A percentile compares a stretch with the other conserved stretches of the same genome.
Evolutionary conservation across 2,797 vertebrate genomes (phyloP).

Genomic region (Crenichthys baileyi): DNA sequence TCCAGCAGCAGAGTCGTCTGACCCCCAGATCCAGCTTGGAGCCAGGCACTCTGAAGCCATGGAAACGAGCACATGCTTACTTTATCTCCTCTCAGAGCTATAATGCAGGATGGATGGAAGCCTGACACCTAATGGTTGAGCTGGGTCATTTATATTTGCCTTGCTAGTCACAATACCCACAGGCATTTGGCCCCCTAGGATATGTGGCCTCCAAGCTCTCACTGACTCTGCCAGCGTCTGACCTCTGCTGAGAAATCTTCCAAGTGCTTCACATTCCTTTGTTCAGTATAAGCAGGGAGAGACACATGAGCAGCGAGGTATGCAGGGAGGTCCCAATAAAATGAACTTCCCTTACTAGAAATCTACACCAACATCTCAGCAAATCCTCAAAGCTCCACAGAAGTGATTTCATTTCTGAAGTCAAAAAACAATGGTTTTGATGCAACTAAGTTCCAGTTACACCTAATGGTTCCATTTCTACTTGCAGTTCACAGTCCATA

Average conservation of each 20-base stretch:
- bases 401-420: neutral
- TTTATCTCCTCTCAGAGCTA: constrained; percentile 24
- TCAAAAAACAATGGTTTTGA: neutral
- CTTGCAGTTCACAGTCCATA: neutral
- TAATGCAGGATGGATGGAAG: constrained; percentile 59
- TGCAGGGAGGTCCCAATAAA: constrained; percentile 11
- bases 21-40: constrained; percentile 52
- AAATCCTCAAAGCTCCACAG: neutral
- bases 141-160: constrained; percentile 50
- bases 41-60: constrained; percentile 25
- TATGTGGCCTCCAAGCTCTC: constrained; percentile 48
- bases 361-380: neutral
- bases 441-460: neutral
- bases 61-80: constrained; percentile 14
- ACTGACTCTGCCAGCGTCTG: constrained; percentile 53
- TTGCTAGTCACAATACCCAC: constrained; percentile 47
- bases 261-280: constrained; percentile 60
- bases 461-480: neutral
- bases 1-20: constrained; percentile 47
- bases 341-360: constrained; percentile 15
- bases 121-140: constrained; percentile 80
- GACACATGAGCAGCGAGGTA: constrained; percentile 4
- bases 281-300: constrained; percentile 36
- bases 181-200: constrained; percentile 54
- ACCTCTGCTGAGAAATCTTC: constrained; percentile 61